phyloP scores from a whole-genome alignment of 2,888 invertebrate genomes.

The Nomada ruficornis region DNA sequence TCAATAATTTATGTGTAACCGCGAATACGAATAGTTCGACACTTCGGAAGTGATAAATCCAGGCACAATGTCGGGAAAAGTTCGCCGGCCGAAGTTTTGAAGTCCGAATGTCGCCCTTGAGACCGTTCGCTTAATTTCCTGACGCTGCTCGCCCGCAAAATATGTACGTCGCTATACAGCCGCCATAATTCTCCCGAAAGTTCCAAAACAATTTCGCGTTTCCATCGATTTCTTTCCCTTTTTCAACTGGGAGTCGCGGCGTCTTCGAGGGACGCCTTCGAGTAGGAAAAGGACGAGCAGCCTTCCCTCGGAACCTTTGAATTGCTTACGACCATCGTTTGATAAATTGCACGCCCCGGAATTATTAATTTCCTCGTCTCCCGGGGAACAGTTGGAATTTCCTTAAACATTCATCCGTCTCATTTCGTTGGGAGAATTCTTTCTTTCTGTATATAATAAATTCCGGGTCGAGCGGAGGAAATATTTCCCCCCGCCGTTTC shows the following conservation, averaged over 20 bases:
- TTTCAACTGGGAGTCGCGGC: neutral
- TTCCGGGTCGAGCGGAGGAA: neutral
- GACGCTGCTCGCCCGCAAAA: constrained; percentile 57
- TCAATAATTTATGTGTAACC: constrained; percentile 66
- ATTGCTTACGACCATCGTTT: constrained; percentile 22
- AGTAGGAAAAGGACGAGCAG: neutral
- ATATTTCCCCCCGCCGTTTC: neutral
- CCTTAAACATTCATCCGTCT: constrained; percentile 16
- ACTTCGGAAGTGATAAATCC: constrained; percentile 69
- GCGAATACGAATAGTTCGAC: constrained; percentile 60
- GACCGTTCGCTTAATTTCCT: constrained; percentile 68
- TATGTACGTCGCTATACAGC: constrained; percentile 21
- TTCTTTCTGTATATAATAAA: no score
- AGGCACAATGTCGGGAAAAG: constrained; percentile 56
- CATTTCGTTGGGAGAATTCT: neutral
- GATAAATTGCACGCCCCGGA: constrained; percentile 15
- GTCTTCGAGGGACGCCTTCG: neutral
- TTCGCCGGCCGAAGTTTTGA: constrained; percentile 59
- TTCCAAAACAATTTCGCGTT: constrained; percentile 55
- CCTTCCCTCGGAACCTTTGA: neutral
- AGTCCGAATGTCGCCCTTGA: constrained; percentile 69
- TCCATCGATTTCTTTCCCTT: constrained; percentile 13
- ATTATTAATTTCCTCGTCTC: neutral
- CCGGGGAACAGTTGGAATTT: neutral
- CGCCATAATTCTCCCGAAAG: constrained; percentile 36